phyloP scores from a whole-genome alignment of 2,888 invertebrate species.

The Diaprepes abbreviatus region DNA sequence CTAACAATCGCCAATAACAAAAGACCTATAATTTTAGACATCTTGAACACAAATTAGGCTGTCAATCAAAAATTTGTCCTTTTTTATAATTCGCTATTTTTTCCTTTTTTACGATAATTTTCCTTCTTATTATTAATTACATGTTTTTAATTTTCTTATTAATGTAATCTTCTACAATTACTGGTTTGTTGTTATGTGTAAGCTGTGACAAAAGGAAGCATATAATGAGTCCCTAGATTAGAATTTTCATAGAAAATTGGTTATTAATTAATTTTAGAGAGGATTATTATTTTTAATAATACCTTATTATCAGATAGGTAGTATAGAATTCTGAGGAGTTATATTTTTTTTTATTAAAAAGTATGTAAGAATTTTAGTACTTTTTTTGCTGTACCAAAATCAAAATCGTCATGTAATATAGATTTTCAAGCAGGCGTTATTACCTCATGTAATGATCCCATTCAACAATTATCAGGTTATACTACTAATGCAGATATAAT shows the following conservation, averaged over 20 bases:
- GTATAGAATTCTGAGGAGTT: conserved; percentile 2
- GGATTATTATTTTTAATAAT: conserved; percentile 3
- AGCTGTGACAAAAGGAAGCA: conserved; percentile 17
- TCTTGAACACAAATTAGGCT: conserved; percentile 9
- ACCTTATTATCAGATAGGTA: background rate
- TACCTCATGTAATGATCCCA: no score
- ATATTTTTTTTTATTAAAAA: background rate
- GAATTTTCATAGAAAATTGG: background rate
- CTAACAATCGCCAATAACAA: conserved; percentile 1
- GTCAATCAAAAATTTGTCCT: conserved; percentile 13
- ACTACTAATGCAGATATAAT: no score
- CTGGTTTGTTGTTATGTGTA: background rate
- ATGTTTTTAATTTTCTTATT: conserved; percentile 1
- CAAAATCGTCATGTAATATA: no score
- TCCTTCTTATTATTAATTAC: background rate
- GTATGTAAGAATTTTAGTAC: no score
- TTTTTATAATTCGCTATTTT: conserved; percentile 2
- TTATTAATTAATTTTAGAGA: background rate
- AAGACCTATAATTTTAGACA: conserved; percentile 19
- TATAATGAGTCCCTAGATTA: background rate
- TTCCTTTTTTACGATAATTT: background rate
- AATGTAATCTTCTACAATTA: conserved; percentile 15
- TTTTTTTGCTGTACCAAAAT: no score
- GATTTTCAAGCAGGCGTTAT: no score
- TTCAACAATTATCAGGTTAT: no score